Base-by-base conservation (phyloP, 1,140 invertebrate genomes). In the Anastrepha ludens region DNA sequence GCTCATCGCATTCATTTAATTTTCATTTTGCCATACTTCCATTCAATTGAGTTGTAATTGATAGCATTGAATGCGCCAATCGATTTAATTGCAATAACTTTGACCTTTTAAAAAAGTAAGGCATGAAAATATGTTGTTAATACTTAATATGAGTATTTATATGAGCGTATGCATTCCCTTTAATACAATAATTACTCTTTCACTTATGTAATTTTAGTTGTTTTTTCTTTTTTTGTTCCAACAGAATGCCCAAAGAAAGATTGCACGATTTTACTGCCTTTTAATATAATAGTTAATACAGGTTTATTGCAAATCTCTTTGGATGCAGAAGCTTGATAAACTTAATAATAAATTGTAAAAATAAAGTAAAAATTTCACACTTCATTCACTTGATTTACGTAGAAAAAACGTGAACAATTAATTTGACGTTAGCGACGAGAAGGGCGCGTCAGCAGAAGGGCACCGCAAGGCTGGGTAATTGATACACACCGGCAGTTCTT, bases 21-120 rank as follows among this genome's bases (percentile, higher is more conserved):
- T 50, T 86, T 62, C 29, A 17, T 62, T 41, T 5, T 64, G 62
- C 50, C 41, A 39, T 44, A 44, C 47, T 86, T 60, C 9, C 58
- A 39, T 62, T 59, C 8, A 17, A 86, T 86, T 60, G 58, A 62
- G 59, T 86, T 62, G 85, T 86, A 62, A 86, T 41, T 65, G 85
- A 9, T 86, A 17, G 74, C 47, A 47, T 81, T 50, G 6, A 20
- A 81, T 81, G 44, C 74, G 2, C 29, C 29, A 67, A 29, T 67
- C 4, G 29, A 29, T 20, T 67, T 20, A 39, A 67, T 67, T 29
- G 17, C 29, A 29, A 81, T 41, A 81, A 81, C 47, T 81, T 81
- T 81, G 74, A 81, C 74, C 47, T 55, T 20, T 29, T 13, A 62
- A 81, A 81, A 81, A 67, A 67, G 17, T 11, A n/a, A 9, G 5